Evolutionary conservation across 2,888 invertebrate species (phyloP), one percentile per base, ranked within the genome.

Genomic region (Ariolimax columbianus): DNA sequence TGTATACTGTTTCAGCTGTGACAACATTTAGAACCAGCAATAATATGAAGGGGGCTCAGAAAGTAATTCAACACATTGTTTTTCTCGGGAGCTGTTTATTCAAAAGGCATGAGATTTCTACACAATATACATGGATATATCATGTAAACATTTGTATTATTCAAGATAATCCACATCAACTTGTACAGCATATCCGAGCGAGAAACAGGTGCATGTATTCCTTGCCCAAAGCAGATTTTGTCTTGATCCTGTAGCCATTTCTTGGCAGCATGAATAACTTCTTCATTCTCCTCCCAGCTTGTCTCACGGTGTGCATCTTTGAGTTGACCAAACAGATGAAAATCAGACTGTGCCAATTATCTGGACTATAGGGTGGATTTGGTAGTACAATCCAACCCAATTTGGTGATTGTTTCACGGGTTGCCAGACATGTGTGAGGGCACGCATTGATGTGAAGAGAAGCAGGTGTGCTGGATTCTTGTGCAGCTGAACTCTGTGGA

Each of bases 391-490:
- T 43, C 73, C 73, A 73, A 43, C 66, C 30, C 33, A 66, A 66
- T 66, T 33, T 66, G 66, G 66, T 66, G 17, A 66, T 66, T 43
- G 73, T 14, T 40, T 73, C n/a, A n/a, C n/a, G n/a, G n/a, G n/a
- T n/a, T 73, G 43, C 43, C 73, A 73, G 43, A 43, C 73, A 3
- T 73, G 73, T 73, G 73, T n/a, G n/a, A 43, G 43, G 43, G 7
- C 9, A 43, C 43, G 43, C 43, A 73, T 43, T 40, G 40, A 43
- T 11, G 43, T 73, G 73, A 43, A 73, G n/a, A n/a, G 43, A 30
- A 73, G 73, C 1, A 73, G 73, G 40, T 73, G 43, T 73, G 73
- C 43, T 73, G 43, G 73, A 73, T 73, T 73, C 43, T 73, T 73
- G 73, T 73, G 43, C n/a, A 9, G 73, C 43, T 9, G 43, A 73